Evolutionary conservation across 1,140 invertebrate species (phyloP), one percentile per base, ranked within the genome.

Genomic region (Pachyrhynchus sulphureomaculatus): DNA sequence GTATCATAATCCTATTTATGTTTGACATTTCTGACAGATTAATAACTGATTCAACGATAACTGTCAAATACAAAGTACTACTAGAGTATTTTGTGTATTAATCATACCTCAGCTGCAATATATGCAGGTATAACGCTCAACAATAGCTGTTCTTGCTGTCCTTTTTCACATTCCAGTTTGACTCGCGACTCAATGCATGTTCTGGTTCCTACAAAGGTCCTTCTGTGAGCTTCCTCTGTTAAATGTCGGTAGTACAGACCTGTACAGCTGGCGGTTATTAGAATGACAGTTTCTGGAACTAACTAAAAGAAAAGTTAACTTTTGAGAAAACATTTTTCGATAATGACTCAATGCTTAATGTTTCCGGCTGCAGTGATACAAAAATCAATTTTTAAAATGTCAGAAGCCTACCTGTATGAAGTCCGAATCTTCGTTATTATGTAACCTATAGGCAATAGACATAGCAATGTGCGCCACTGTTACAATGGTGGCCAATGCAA

Each of bases 71-170:
- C n/a, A n/a, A 26, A 26, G 24, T 26, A 4, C 24, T 26, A 26
- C 24, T 26, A 29, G n/a, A n/a, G n/a, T n/a, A n/a, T n/a, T n/a
- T n/a, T n/a, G n/a, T n/a, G n/a, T n/a, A n/a, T n/a, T n/a, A n/a
- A n/a, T 76, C 82, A 83, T 73, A 91, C 90, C 85, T 93, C 90
- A 0, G 90, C 90, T 6, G 93, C 91, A 42, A 96, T 92, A 71
- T 95, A 95, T 4, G 92, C 93, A 0, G 94, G 94, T 61, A 96
- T 95, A 51, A 96, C 94, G 64, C 92, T 95, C 8, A 95, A 83
- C 33, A 97, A 77, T 36, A 96, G 80, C 69, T 94, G 90, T 76
- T 96, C 93, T 76, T 96, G 90, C 64, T 95, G 92, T 68, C 95
- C 92, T 65, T 89, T 85, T 76, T 96, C 93, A 74, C 92, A 94